Evolutionary conservation across 2,113 vertebrate species (phyloP), one percentile per base, ranked within the genome.

Genomic region (Athene cunicularia): DNA sequence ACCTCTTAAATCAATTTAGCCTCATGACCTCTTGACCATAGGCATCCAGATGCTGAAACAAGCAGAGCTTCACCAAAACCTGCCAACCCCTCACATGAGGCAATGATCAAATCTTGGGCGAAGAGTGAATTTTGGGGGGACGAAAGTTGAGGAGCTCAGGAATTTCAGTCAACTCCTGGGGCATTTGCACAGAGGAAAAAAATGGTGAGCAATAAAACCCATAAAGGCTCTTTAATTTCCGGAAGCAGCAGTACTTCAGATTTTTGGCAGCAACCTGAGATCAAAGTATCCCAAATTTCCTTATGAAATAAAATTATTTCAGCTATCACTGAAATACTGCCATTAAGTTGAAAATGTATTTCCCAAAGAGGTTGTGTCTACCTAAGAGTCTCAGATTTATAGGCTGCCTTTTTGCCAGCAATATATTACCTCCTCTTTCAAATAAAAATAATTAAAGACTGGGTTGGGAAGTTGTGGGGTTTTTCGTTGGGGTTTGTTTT

Each of bases 281-380:
- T 80, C 86, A 84, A 92, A 86, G 72, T 24, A 80, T 37, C 64
- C 76, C 86, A 77, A 92, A 96, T 88, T 94, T 96, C 91, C 76
- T 96, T 67, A 80, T 14, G 89, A 91, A 96, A 96, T 96, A 55
- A 92, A 91, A 95, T 74, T 47, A 77, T 91, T 96, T 73, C 93
- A 89, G 76, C 76, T 88, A 66, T 60, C 16, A 0, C 53, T 92
- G 86, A 82, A 88, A 70, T 35, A 73, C 33, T 73, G 80, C 72
- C 83, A 43, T 93, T 59, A 67, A 19, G 2, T 45, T 84, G 41
- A 58, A 81, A 91, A 92, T 37, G 63, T 35, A 74, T 71, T 89
- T 95, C 89, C 91, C 1, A 0, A 73, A 93, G 63, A 92, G 39
- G 27, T 59, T 28, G 50, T 11, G 11, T 53, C 75, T 35, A 58